Evolutionary conservation across 2,888 invertebrate genomes (phyloP), one percentile per base, ranked within the genome.

Genomic region (Timema podura): DNA sequence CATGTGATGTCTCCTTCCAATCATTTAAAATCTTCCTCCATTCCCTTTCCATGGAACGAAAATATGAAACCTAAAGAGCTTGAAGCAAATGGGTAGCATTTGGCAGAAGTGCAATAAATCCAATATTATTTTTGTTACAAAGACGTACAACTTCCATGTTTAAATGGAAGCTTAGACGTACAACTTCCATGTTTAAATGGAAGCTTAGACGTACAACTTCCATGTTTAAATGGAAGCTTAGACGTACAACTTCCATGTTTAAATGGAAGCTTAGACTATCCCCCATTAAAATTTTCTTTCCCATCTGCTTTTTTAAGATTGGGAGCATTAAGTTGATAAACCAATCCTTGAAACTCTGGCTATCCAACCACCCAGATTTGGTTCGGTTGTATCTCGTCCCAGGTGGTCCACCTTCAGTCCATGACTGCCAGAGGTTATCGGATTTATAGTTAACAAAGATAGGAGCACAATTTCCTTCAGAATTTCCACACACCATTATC

Each of bases 201-300:
- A 1, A 30, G n/a, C n/a, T n/a, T n/a, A 57, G 57, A 11, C 8
- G 57, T 57, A 57, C 7, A 6, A 9, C 7, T 9, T 57, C n/a
- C 57, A 57, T 57, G 16, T 57, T 57, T 57, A 9, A 57, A 57
- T 57, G 6, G 57, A 57, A n/a, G 16, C 57, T 57, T 16, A 57
- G 57, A 11, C 8, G 57, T 57, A 57, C 7, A 6, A 9, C 7
- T 9, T 57, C n/a, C 57, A 57, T 57, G 16, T 57, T 57, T 57
- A 9, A 57, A 57, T 57, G 6, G 57, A 57, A n/a, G 30, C 57
- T 5, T 30, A 57, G 30, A 57, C 5, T 57, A 57, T 57, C 57
- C 30, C 57, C 57, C 13, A 57, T 16, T 16, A 2, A 16, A 11
- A 57, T 57, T 57, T 57, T 13, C 57, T 57, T 57, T 13, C 5